Evolutionary conservation across 1,140 invertebrate species (phyloP), one percentile per base, ranked within the genome.

Genomic region (Lasaia peninsularis): DNA sequence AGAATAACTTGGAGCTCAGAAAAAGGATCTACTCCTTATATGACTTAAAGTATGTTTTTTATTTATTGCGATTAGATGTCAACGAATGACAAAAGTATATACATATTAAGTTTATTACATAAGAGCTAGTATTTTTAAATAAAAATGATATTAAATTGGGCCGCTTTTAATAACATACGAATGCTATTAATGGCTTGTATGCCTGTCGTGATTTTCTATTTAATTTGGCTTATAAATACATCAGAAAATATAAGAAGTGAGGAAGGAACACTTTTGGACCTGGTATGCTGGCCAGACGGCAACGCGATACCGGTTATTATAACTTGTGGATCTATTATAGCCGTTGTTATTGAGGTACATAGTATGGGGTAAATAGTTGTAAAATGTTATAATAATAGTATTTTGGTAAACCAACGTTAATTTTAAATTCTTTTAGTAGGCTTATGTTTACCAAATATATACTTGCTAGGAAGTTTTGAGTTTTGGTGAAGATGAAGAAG

Each of bases 161-260:
- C 80, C 8, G 73, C 80, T 28, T 88, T 88, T 68, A 88, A 88
- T 50, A 88, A 88, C 54, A 73, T 83, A 58, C 62, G 85, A 52
- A 75, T 88, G 71, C 63, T 88, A 14, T 56, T 86, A 60, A 88
- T 88, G 85, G 85, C 82, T 11, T 86, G 74, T 28, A 85, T 80
- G 78, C 85, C 85, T 6, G 65, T 88, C 11, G 70, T 86, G 32
- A 88, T 88, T 56, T 88, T 88, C 65, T 86, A 88, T 58, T 60
- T 88, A 21, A 80, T 86, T 56, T 88, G 85, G 85, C 65, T 88
- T 37, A 70, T 88, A 2, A 88, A 88, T 60, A 88, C 85, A 28
- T 86, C 85, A 21, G 85, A 88, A 73, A 69, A 60, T 8, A 85
- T 88, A 40, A 67, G 85, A 33, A 85, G 80, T 54, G 82, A 88